Evolutionary conservation across 2,888 invertebrate species (phyloP), one percentile per base, ranked within the genome.

Genomic region (Melanargia galathea): DNA sequence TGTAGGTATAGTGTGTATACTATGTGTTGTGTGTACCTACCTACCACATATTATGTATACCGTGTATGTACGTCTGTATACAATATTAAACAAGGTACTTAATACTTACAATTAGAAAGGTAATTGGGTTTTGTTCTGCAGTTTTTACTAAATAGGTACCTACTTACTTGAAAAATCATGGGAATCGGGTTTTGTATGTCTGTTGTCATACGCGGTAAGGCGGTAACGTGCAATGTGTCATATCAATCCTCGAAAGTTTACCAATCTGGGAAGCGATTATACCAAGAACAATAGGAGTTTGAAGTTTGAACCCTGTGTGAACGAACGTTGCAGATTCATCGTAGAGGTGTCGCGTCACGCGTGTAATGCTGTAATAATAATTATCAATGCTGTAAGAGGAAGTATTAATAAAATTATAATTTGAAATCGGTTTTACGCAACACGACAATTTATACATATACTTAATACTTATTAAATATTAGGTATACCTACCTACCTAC

Each of bases 191-290:
- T 68, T 67, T 63, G 74, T 75, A 30, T 26, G 8, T 30, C 6
- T 30, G 30, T n/a, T 30, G 30, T 30, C 24, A 26, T 26, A 26
- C 24, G 2, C 2, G 24, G 73, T 75, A 71, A 64, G 54, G 51
- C 70, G 48, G 67, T 70, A 65, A 71, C 65, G 65, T 69, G 62
- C 73, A 66, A 73, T 74, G 74, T 77, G 72, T 77, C 70, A 76
- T 71, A 74, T 72, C 70, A 67, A 63, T 74, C 74, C 77, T 80
- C 73, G 86, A 86, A 83, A 86, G 84, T 85, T 82, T 79, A 81
- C 76, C 77, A 82, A 83, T 81, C 80, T 81, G 79, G 73, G 81
- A 83, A 82, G 75, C 73, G 73, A 64, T 66, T 66, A 73, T 75
- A 70, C 64, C 64, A 70, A 62, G 77, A 86, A 88, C 88, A 88